Conservation (phyloP, 2,113 vertebrate species). For the Xenus cinereus region DNA sequence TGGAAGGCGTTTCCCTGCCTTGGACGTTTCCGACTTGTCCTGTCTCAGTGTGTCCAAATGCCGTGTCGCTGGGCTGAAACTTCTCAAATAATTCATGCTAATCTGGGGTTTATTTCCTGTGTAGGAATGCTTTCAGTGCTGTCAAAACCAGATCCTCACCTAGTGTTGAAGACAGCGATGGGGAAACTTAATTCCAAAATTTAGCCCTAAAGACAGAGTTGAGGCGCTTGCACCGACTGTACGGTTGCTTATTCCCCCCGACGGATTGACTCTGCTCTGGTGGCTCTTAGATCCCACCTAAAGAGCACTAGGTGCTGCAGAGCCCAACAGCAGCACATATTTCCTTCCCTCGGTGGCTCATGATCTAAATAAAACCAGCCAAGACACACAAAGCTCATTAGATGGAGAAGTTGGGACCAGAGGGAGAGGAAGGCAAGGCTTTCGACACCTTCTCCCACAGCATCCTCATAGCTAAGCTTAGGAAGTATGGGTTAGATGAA, state of each 20-base stretch:
- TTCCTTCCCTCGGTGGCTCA: neutral
- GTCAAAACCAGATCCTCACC: neutral
- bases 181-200: neutral
- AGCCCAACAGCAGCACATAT: neutral
- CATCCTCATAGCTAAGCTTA: no score
- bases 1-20: neutral
- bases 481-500: no score
- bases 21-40: neutral
- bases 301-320: neutral
- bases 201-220: neutral
- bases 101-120: neutral
- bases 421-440: neutral
- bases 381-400: rapidly evolving
- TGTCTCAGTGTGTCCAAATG: neutral
- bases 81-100: neutral
- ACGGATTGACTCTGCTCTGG: neutral
- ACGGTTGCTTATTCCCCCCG: rapidly evolving
- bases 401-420: rapidly evolving
- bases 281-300: neutral
- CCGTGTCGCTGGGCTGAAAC: neutral
- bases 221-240: neutral
- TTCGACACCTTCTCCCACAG: no score
- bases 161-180: neutral
- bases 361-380: neutral
- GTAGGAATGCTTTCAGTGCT: neutral